Conservation (phyloP, 2,797 vertebrate genomes). For the Graptemys geographica region DNA sequence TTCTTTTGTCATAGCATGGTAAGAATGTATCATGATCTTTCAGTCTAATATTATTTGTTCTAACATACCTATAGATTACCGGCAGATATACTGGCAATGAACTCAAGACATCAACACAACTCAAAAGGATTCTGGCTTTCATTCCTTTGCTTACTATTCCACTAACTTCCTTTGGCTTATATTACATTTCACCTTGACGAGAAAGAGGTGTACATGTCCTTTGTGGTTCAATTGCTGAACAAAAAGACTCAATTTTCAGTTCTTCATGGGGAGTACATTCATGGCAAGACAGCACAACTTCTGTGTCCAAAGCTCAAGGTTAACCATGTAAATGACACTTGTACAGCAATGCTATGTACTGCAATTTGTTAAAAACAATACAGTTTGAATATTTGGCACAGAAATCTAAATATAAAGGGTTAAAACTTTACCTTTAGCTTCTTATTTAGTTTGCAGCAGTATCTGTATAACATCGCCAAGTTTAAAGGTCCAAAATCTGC, state of each 20-base stretch:
- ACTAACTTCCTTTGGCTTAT: slow-evolving; percentile 41
- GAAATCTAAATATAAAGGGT: not conserved
- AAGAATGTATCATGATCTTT: not conserved
- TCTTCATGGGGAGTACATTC: not conserved
- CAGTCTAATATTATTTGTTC: not conserved
- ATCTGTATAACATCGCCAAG: slow-evolving; percentile 93
- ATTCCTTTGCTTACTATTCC: slow-evolving; percentile 14
- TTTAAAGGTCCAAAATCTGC: slow-evolving; percentile 96
- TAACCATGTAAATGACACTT: not conserved
- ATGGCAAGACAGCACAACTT: not conserved
- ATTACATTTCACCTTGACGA: slow-evolving; percentile 29
- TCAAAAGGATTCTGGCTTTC: not conserved
- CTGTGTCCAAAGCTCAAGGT: not conserved
- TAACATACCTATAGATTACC: not conserved
- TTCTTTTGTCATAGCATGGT: not conserved
- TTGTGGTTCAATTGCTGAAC: not conserved
- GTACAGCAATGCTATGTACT: not conserved
- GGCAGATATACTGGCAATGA: slow-evolving; percentile 25
- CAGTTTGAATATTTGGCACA: not conserved
- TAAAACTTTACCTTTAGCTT: slow-evolving; percentile 92
- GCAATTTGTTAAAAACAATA: not conserved
- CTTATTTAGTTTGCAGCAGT: slow-evolving; percentile 98
- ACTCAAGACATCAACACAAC: slow-evolving; percentile 29
- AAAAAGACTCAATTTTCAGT: slow-evolving; percentile 16
- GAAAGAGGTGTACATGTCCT: slow-evolving; percentile 35